Conservation (phyloP, 53 echinoderm and acorn worm genomes). For the Luidia sarsii region DNA sequence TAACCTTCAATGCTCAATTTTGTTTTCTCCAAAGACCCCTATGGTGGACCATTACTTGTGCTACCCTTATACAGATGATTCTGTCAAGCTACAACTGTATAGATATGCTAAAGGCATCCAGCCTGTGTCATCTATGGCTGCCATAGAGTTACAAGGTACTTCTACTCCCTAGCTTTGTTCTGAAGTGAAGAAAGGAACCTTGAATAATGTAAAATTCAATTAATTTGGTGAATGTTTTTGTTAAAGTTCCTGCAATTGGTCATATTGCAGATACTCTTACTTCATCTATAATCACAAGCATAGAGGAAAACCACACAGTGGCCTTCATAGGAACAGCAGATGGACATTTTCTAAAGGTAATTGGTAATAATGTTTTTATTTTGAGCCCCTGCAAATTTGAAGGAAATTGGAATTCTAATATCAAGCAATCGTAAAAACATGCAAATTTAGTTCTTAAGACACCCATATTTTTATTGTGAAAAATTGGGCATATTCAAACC, state of each 20-base stretch:
- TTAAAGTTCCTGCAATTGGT: too few species aligned
- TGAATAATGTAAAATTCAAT: not conserved
- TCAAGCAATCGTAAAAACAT: too few species aligned
- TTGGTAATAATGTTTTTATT: too few species aligned
- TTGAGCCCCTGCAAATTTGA: too few species aligned
- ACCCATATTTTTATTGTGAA: too few species aligned
- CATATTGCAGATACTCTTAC: constrained; percentile 2
- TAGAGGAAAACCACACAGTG: constrained; percentile 61
- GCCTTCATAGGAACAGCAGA: constrained; percentile 71
- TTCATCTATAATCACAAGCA: constrained; percentile 54
- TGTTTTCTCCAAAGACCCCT: too few species aligned
- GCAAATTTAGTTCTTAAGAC: too few species aligned
- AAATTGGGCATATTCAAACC: not conserved
- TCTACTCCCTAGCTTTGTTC: not conserved
- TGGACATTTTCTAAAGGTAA: constrained; percentile 75
- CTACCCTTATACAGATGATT: too few species aligned
- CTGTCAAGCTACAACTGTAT: too few species aligned
- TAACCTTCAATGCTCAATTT: too few species aligned
- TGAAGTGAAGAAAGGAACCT: not conserved
- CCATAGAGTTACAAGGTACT: constrained; percentile 13
- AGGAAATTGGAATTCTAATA: too few species aligned
- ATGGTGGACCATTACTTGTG: too few species aligned
- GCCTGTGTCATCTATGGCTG: constrained; percentile 3
- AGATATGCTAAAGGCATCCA: constrained; percentile 1
- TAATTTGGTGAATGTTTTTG: not conserved